A percentile compares a stretch with the other conserved stretches of the same genome.
phyloP scores from a whole-genome alignment of 92 coral and sea anemone genomes.

The Scolanthus callimorphus region DNA sequence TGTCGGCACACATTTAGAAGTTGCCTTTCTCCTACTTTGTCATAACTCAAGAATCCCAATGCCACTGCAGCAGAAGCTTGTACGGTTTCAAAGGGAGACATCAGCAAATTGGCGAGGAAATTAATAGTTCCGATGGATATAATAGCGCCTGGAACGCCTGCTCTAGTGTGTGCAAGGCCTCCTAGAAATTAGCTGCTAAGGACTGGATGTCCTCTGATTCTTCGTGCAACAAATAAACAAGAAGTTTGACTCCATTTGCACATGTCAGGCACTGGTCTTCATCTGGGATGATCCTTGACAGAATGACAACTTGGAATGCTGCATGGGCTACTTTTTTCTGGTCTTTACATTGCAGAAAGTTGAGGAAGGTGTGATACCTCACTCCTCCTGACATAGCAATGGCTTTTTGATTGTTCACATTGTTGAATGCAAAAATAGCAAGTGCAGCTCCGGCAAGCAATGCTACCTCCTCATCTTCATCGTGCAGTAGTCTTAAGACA shows the following conservation, averaged over 20 bases:
- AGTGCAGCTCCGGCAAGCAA: conserved; percentile 87
- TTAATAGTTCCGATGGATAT: conserved; percentile 87
- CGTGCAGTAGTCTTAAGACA: conserved; percentile 63
- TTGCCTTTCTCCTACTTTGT: conserved; percentile 92
- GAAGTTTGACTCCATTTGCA: conserved; percentile 80
- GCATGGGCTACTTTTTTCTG: conserved; percentile 61
- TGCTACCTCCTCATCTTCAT: conserved; percentile 72
- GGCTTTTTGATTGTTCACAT: conserved; percentile 77
- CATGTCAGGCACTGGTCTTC: conserved; percentile 89
- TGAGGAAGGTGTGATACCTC: conserved; percentile 65
- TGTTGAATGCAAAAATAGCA: conserved; percentile 86
- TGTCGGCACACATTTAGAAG: conserved; percentile 85
- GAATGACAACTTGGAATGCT: conserved; percentile 87
- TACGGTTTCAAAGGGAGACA: conserved; percentile 82
- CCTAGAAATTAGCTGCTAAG: conserved; percentile 88
- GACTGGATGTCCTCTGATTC: conserved; percentile 75
- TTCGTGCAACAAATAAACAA: conserved; percentile 68
- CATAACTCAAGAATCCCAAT: conserved; percentile 86
- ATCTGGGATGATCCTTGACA: conserved; percentile 91
- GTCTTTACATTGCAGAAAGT: conserved; percentile 72
- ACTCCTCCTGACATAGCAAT: conserved; percentile 87
- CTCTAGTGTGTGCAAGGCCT: conserved; percentile 93
- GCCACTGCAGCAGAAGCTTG: conserved; percentile 89
- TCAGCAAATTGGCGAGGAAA: conserved; percentile 63
- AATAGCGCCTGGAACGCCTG: conserved; percentile 94